Base-by-base conservation (phyloP, 2,888 invertebrate species). In the Agrochola lychnidis region DNA sequence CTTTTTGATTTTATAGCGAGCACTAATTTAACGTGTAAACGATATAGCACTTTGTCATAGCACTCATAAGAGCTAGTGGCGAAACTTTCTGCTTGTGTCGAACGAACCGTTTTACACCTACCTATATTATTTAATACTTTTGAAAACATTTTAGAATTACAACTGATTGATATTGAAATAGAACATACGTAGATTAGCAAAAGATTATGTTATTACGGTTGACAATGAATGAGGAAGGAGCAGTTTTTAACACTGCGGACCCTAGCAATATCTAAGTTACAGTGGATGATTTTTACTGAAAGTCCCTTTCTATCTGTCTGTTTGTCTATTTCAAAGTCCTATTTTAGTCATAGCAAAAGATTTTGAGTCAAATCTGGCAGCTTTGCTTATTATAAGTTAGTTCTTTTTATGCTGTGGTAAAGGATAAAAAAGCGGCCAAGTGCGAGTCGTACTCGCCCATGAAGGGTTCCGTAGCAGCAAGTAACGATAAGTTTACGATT, bases 1-100 rank as follows among this genome's bases (percentile, higher is more conserved):
- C 91, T 91, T 92, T 92, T 92, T 94, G 94, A 94, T 94, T 94
- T 94, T 93, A 93, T 94, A 93, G 92, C 90, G 81, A 86, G 86
- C 91, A 92, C 91, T 93, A 93, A 94, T 94, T 93, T 93, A 86
- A 88, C 89, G 90, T 92, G 88, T 90, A 92, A 92, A 90, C 90
- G 89, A 84, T 87, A 87, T 83, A 90, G 87, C 89, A 91, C 90
- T 93, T 92, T 93, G 93, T 93, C 93, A 93, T 91, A 88, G 86
- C 87, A 86, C 83, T 84, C 81, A 78, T 86, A 87, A 88, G 86
- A 82, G 81, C 86, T 87, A 85, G 86, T 83, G 81, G 76, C 71
- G 64, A 78, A 91, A 85, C 81, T 89, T 86, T 83, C 73, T 76
- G 87, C 71, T 69, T 78, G 84, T 70, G 71, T 70, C 71, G 64